Base-by-base conservation (phyloP, 2,888 invertebrate genomes). In the Lottia gigantea region DNA sequence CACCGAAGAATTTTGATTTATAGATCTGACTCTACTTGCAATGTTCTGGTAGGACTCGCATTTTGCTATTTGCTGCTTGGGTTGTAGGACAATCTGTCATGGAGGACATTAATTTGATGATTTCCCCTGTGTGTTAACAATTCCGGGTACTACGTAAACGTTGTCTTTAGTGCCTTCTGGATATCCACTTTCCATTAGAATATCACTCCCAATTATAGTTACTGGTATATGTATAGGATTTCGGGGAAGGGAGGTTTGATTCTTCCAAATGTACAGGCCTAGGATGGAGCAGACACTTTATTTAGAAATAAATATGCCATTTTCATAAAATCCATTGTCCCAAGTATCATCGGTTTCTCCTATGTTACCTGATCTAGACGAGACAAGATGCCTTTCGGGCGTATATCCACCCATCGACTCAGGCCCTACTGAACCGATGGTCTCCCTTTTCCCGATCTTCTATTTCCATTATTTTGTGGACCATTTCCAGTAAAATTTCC, bases 361-460 rank as follows among this genome's bases (percentile, higher is more conserved):
- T 23, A 66, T 16, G 7, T 46, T 8, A 19, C 66, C 66, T 25
- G 46, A 23, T 23, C 66, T 46, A 66, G 19, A 31, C 31, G 31
- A 15, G 47, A 15, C 47, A 12, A 46, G 19, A 7, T 25, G 8
- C n/a, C 25, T 16, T 46, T 25, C 25, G 23, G 66, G 66, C 66
- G 23, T 66, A 16, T 3, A n/a, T 25, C 25, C 14, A 12, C 25
- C 66, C 46, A 47, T 66, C 66, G 45, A 14, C 26, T 26, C 66
- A 23, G 2, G 66, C 46, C 67, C 45, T 61, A 45, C 45, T 14
- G n/a, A 23, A n/a, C 16, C 23, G 62, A 67, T 61, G 61, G 67
- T 19, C 19, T 67, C 26, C 12, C 61, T 40, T 67, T 67, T 67
- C 67, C 67, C 67, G 31, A 31, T 62, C 45, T 23, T 23, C 45